Evolutionary conservation across 2,797 vertebrate species (phyloP), one percentile per base, ranked within the genome.

Genomic region (Rhynchotus rufescens): DNA sequence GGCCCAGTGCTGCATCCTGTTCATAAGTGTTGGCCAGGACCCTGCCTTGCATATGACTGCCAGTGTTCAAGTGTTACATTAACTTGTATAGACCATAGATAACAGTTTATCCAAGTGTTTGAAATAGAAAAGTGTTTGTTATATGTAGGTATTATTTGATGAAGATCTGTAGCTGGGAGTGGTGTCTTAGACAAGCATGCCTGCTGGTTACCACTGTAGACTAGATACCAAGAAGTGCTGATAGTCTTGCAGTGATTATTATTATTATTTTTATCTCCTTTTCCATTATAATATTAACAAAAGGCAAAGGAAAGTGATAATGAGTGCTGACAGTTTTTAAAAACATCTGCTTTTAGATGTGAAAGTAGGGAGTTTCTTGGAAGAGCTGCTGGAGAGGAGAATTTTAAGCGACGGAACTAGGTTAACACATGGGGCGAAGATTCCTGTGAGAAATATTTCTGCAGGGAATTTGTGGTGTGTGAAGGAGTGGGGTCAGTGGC

Each of bases 181-280:
- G 86, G 49, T 69, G 30, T 89, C 44, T 82, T 66, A 66, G 87
- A 5, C 51, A 94, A 84, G 90, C 7, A 52, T 79, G 52, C 80
- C 69, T 62, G 91, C 80, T 94, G 87, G 89, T 64, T 86, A 4
- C 21, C 47, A 80, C 76, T 76, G 88, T 60, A 94, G 90, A 94
- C 59, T 65, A 85, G 73, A 93, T 92, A 87, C 84, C 47, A 56
- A 15, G 36, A 92, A 91, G 65, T 67, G 61, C 79, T 75, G 34
- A 20, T 69, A 28, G 56, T 59, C 19, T 36, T 74, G 57, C 32
- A 52, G 38, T 38, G 38, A n/a, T 60, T 51, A 74, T 69, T 12
- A 40, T 40, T 71, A 76, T 76, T 62, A 91, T 94, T 94, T 91
- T 88, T 89, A 94, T 92, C 89, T 74, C 64, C 84, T 96, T 93